These are phyloP conservation scores for Champsocephalus gunnari DNA, from an alignment of 2,797 vertebrate genomes.

Conservation along the genomic window DNA sequence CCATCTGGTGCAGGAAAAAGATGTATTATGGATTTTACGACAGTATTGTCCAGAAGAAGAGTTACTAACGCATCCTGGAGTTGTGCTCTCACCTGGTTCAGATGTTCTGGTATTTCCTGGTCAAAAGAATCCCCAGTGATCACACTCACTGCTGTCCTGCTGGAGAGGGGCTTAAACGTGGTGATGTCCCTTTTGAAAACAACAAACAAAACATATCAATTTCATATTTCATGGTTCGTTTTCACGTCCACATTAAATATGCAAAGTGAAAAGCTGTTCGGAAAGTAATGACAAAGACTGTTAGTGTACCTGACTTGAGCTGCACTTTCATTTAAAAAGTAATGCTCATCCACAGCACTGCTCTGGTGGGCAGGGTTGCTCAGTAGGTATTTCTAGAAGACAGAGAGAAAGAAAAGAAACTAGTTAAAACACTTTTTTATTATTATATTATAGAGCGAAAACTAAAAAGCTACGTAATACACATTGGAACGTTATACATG, in stretches of 20 bases:
- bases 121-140: slow-evolving; percentile 86
- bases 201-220: neutral
- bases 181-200: slow-evolving; percentile 81
- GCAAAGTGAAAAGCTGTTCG: neutral
- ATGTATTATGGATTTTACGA: slow-evolving; percentile 47
- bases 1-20: slow-evolving; percentile 79
- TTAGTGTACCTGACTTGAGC: slow-evolving; percentile 85
- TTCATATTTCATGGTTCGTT: neutral
- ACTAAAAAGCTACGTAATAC: neutral
- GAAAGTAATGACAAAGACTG: neutral
- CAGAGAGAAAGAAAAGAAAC: slow-evolving; percentile 1
- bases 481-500: neutral
- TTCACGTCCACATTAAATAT: slow-evolving; percentile 12
- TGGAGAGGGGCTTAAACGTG: slow-evolving; percentile 86
- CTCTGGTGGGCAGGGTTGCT: slow-evolving; percentile 88
- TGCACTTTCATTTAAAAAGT: slow-evolving; percentile 87
- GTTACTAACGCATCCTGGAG: slow-evolving; percentile 30
- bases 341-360: slow-evolving; percentile 87
- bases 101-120: slow-evolving; percentile 78
- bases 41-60: slow-evolving; percentile 41
- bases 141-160: slow-evolving; percentile 82
- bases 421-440: neutral
- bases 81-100: slow-evolving; percentile 81
- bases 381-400: slow-evolving; percentile 84
- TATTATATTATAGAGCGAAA: neutral